A percentile compares a stretch with the other conserved stretches of the same genome.
These are phyloP conservation scores for Calidris pygmaea DNA, from an alignment of 2,113 vertebrate species.

Conservation along the genomic window DNA sequence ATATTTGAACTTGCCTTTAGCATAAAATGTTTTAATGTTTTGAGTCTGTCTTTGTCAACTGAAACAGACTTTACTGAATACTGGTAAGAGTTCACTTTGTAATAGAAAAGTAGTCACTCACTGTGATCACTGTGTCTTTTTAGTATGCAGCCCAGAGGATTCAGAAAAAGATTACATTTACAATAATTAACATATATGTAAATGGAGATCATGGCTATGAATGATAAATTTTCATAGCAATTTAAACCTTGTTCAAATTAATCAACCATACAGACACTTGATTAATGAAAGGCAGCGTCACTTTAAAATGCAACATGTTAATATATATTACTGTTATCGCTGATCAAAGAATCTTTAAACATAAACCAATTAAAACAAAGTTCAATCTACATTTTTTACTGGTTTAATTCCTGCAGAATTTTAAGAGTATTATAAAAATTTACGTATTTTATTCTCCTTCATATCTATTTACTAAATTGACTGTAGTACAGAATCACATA, in stretches of 20 bases:
- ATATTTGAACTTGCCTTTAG: slow-evolving; percentile 71
- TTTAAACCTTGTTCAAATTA: slow-evolving; percentile 90
- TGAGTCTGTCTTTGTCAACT: slow-evolving; percentile 67
- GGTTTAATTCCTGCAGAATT: slow-evolving; percentile 74
- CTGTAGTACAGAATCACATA: slow-evolving; percentile 56
- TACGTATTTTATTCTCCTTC: slow-evolving; percentile 61
- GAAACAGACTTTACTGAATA: slow-evolving; percentile 67
- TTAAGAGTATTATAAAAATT: slow-evolving; percentile 61
- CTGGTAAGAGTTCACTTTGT: slow-evolving; percentile 75
- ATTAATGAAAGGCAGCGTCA: slow-evolving; percentile 87
- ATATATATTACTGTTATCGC: slow-evolving; percentile 84
- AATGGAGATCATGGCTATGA: slow-evolving; percentile 89
- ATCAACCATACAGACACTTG: slow-evolving; percentile 88
- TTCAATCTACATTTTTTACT: slow-evolving; percentile 80
- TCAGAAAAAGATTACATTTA: slow-evolving; percentile 87
- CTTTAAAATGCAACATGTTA: slow-evolving; percentile 88
- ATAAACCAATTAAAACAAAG: slow-evolving; percentile 83
- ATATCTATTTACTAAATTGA: slow-evolving; percentile 77
- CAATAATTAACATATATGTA: slow-evolving; percentile 90
- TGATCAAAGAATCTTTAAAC: slow-evolving; percentile 87
- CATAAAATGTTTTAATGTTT: slow-evolving; percentile 71
- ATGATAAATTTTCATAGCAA: slow-evolving; percentile 91
- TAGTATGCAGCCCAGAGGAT: slow-evolving; percentile 87
- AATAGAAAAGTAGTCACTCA: slow-evolving; percentile 74
- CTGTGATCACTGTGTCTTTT: slow-evolving; percentile 82